phyloP scores from a whole-genome alignment of 2,888 invertebrate genomes.

The Cryptocheilus praepositus region DNA sequence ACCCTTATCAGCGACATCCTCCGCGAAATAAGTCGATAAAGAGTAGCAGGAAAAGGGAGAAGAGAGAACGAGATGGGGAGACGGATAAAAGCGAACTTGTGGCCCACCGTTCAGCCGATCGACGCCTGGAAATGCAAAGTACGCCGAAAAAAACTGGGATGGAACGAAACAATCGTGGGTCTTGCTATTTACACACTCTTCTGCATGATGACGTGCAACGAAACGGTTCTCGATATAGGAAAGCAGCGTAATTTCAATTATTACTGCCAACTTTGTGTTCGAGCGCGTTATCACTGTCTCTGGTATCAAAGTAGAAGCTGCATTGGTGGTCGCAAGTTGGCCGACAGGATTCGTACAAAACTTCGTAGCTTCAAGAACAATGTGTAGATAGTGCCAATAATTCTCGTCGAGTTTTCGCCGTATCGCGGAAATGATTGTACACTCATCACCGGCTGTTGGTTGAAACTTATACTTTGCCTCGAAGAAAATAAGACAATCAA shows the following conservation, averaged over 20 bases:
- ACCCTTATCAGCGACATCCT: constrained; percentile 58
- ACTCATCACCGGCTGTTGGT: too few species aligned
- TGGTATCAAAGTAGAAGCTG: neutral
- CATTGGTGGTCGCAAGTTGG: too few species aligned
- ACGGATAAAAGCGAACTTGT: neutral
- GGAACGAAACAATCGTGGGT: neutral
- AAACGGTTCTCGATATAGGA: neutral
- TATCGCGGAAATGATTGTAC: too few species aligned
- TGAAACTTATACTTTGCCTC: too few species aligned
- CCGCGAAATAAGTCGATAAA: constrained; percentile 24
- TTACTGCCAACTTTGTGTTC: neutral
- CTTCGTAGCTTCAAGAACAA: too few species aligned
- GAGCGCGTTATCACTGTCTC: neutral
- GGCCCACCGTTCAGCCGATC: neutral
- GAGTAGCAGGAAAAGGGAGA: neutral
- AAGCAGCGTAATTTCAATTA: neutral
- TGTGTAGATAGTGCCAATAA: too few species aligned
- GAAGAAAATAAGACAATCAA: too few species aligned
- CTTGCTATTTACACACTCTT: neutral
- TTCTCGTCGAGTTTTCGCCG: too few species aligned
- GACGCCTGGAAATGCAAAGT: too few species aligned
- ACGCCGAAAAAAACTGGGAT: neutral
- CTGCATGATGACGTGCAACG: neutral
- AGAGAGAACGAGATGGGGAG: neutral
- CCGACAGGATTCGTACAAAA: neutral